Conservation (phyloP, 2,113 vertebrate species). For the Vanacampus margaritifer region DNA sequence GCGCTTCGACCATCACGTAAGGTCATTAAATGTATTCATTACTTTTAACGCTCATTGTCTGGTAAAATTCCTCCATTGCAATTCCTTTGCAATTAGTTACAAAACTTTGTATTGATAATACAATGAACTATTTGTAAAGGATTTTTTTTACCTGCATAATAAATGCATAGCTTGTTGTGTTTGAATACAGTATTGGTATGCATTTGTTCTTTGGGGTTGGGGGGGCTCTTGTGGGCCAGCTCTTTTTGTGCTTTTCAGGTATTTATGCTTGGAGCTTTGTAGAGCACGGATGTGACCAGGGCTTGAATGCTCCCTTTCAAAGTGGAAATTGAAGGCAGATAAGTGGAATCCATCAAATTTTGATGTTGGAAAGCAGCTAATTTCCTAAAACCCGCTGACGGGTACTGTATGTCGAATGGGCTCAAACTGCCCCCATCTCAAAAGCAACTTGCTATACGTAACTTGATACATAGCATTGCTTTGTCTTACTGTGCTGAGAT, state of each 20-base stretch:
- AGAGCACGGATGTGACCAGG: slow-evolving; percentile 71
- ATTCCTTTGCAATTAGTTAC: slow-evolving; percentile 71
- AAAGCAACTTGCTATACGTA: slow-evolving; percentile 48
- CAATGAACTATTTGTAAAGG: slow-evolving; percentile 74
- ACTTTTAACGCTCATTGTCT: slow-evolving; percentile 63
- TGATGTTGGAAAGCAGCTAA: slow-evolving; percentile 43
- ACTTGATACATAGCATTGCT: slow-evolving; percentile 34
- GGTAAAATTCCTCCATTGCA: slow-evolving; percentile 56
- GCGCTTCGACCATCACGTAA: slow-evolving; percentile 69
- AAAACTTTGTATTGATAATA: slow-evolving; percentile 67
- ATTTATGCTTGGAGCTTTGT: slow-evolving; percentile 73
- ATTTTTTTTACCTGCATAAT: slow-evolving; percentile 72
- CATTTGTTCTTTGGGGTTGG: slow-evolving; percentile 73
- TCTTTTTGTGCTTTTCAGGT: slow-evolving; percentile 81
- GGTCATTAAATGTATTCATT: slow-evolving; percentile 65
- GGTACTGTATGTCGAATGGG: slow-evolving; percentile 35
- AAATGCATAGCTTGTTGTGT: slow-evolving; percentile 78
- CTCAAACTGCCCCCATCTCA: slow-evolving; percentile 34
- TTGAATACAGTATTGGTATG: slow-evolving; percentile 75
- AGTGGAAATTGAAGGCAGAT: slow-evolving; percentile 74
- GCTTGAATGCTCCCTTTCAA: slow-evolving; percentile 71
- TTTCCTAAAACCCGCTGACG: slow-evolving; percentile 26
- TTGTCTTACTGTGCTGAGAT: slow-evolving; percentile 50
- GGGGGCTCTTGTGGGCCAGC: slow-evolving; percentile 69
- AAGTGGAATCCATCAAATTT: slow-evolving; percentile 70